phyloP scores from a whole-genome alignment of 2,113 vertebrate genomes.

The Triplophysa rosa region DNA sequence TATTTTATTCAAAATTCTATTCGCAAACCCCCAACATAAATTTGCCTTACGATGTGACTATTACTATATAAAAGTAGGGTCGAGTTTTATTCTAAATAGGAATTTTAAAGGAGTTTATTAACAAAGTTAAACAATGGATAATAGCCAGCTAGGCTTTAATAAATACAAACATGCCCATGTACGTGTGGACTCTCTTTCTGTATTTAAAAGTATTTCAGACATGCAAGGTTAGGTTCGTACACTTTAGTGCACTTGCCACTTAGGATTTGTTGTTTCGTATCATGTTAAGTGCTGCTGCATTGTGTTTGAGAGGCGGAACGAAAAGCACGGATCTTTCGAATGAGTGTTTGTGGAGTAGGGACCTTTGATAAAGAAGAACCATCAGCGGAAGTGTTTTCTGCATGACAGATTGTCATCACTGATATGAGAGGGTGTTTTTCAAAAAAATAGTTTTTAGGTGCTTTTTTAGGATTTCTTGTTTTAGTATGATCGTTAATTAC shows the following conservation, averaged over 20 bases:
- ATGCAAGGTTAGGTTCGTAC: background rate
- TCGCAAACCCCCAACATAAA: background rate
- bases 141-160: background rate
- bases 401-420: background rate
- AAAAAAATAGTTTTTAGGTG: background rate
- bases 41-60: background rate
- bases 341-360: slow-evolving; percentile 50
- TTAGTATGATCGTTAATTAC: slow-evolving; percentile 72
- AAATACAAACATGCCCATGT: background rate
- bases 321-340: slow-evolving; percentile 24
- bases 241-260: background rate
- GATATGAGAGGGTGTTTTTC: background rate
- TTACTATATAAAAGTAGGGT: background rate
- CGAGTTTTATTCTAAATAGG: background rate
- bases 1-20: background rate
- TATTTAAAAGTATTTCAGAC: background rate
- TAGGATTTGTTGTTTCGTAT: background rate
- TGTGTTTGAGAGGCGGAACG: background rate
- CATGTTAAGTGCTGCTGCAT: background rate
- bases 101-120: background rate
- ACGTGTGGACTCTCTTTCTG: background rate
- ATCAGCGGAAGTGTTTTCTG: slow-evolving; percentile 43
- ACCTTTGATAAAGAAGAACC: background rate
- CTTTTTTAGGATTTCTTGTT: background rate
- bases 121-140: background rate